Percentiles rank a stretch among this genome's conserved stretches.
These are phyloP conservation scores for Sisyra nigra DNA, from an alignment of 2,888 invertebrate genomes.

Conservation along the genomic window DNA sequence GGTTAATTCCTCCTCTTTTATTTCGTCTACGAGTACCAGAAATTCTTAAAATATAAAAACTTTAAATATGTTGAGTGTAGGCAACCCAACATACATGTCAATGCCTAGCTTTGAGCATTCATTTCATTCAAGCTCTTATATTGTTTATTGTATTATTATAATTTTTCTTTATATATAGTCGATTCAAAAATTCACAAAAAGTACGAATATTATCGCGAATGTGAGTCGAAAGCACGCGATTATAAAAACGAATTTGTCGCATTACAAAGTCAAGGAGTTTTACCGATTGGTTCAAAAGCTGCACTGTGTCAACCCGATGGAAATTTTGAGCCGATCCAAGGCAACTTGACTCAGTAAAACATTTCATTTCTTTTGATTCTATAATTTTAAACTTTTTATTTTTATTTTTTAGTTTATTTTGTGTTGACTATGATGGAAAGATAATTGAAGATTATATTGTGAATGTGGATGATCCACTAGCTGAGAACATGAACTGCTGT, in stretches of 20 bases:
- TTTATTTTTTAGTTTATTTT: slow-evolving; percentile 32
- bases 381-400: slow-evolving; percentile 10
- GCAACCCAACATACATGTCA: no score
- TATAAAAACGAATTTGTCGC: slow-evolving; percentile 20
- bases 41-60: no score
- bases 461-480: slow-evolving; percentile 23
- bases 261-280: slow-evolving; percentile 19
- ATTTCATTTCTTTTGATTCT: slow-evolving; percentile 1
- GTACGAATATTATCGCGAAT: slow-evolving; percentile 25
- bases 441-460: slow-evolving; percentile 34
- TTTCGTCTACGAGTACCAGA: no score
- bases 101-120: no score
- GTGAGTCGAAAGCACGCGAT: slow-evolving; percentile 23
- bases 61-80: no score
- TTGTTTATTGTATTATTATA: no score
- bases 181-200: slow-evolving; percentile 22
- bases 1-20: no score
- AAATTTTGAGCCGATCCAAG: slow-evolving; percentile 28
- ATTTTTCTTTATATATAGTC: slow-evolving; percentile 18
- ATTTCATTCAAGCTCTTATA: no score
- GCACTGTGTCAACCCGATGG: slow-evolving; percentile 35
- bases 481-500: slow-evolving; percentile 35
- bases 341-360: slow-evolving; percentile 9
- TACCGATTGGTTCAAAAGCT: slow-evolving; percentile 21
- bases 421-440: slow-evolving; percentile 37